phyloP scores from a whole-genome alignment of 2,888 invertebrate genomes.

The Macaria liturata region DNA sequence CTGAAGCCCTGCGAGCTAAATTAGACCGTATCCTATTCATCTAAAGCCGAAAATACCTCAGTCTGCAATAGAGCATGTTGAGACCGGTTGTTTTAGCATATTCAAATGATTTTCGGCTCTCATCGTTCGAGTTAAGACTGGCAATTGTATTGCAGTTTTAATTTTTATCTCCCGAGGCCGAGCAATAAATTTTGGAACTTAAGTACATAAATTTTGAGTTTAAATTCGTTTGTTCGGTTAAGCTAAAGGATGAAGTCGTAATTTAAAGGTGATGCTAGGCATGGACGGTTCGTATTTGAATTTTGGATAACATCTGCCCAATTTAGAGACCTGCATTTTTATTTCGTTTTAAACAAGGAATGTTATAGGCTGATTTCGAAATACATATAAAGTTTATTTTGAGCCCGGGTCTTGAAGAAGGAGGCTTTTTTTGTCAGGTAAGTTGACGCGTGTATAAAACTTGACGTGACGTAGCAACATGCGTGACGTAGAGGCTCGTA shows the following conservation, averaged over 20 bases:
- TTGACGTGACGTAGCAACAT: slow-evolving; percentile 19
- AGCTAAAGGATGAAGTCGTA: slow-evolving; percentile 45
- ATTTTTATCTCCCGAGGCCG: slow-evolving; percentile 40
- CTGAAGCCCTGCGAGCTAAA: slow-evolving; percentile 39
- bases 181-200: slow-evolving; percentile 35
- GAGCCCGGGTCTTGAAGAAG: no score
- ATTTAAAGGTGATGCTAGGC: slow-evolving; percentile 51
- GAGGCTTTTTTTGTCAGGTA: no score
- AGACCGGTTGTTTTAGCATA: slow-evolving; percentile 43
- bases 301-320: slow-evolving; percentile 47
- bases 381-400: not conserved
- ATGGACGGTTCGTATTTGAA: slow-evolving; percentile 45
- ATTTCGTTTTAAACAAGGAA: slow-evolving; percentile 31
- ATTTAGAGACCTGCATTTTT: slow-evolving; percentile 40
- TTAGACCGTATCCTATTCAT: slow-evolving; percentile 45
- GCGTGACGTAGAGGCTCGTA: slow-evolving; percentile 28
- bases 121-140: slow-evolving; percentile 48
- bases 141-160: slow-evolving; percentile 45
- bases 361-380: slow-evolving; percentile 25
- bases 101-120: slow-evolving; percentile 57
- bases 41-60: slow-evolving; percentile 51
- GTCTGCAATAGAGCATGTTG: slow-evolving; percentile 38
- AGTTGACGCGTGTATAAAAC: not conserved
- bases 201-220: slow-evolving; percentile 36
- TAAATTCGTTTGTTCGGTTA: slow-evolving; percentile 35